Evolutionary conservation across 1,140 invertebrate genomes (phyloP).

Genomic region (Polyergus mexicanus): DNA sequence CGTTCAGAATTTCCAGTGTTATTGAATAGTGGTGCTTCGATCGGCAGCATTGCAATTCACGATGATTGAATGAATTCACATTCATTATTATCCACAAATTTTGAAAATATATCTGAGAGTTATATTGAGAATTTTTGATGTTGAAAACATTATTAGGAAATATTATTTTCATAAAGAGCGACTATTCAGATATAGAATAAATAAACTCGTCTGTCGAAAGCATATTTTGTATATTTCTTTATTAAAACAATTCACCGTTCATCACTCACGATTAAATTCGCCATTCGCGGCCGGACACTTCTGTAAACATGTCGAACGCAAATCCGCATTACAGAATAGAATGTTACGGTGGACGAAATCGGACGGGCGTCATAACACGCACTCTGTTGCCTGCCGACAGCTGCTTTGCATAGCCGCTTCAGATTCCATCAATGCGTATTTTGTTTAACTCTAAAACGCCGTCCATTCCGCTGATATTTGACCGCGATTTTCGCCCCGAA

Average conservation of each 20-base stretch:
- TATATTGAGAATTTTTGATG: no score
- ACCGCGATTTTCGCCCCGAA: neutral
- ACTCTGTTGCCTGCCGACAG: slow-evolving; percentile 11
- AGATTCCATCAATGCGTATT: slow-evolving; percentile 46
- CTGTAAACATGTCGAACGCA: neutral
- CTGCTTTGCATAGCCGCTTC: slow-evolving; percentile 50
- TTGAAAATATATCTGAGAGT: no score
- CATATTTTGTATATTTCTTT: neutral
- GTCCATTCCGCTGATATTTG: slow-evolving; percentile 41
- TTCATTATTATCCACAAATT: neutral
- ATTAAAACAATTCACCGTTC: neutral
- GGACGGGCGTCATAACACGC: neutral
- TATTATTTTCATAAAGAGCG: neutral
- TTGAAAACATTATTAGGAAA: no score
- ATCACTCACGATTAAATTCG: neutral
- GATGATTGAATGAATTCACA: neutral
- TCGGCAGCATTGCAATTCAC: no score
- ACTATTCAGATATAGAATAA: no score
- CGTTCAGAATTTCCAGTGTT: no score
- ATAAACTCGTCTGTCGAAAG: neutral
- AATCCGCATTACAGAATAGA: slow-evolving; percentile 1
- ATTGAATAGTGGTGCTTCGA: no score
- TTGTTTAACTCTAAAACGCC: slow-evolving; percentile 70
- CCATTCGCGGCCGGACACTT: neutral
- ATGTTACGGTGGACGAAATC: slow-evolving; percentile 5